Evolutionary conservation across 2,113 vertebrate genomes (phyloP), one percentile per base, ranked within the genome.

Genomic region (Zosterops hypoxanthus): DNA sequence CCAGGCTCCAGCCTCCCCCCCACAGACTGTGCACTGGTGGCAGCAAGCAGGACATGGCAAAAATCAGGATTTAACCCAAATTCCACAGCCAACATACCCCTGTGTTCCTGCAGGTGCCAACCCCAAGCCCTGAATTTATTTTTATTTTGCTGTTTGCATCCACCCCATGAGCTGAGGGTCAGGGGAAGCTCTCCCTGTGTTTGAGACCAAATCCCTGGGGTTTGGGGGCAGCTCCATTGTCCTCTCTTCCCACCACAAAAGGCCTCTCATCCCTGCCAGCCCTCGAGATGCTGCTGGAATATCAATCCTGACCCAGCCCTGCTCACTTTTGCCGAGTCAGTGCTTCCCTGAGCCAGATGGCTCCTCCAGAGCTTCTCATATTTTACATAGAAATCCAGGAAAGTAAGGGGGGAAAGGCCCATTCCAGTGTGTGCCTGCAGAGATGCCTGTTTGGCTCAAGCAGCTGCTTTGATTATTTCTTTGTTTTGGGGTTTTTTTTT

Each of bases 211-310:
- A 47, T 23, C 42, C 29, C 18, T 5, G 46, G 7, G 3, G 0
- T 69, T 57, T 11, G 73, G 85, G 82, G 61, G 60, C 0, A 0
- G n/a, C 66, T 39, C 76, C 65, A 7, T 63, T 64, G 82, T 81
- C 68, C 3, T 9, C 76, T 47, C 61, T 69, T 28, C 61, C 46
- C 3, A 13, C 6, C 15, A 96, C 96, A 97, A 96, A 95, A 73
- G 81, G 93, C 95, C 90, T 92, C 92, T 89, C 72, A 82, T 80
- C 72, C 14, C 72, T 0, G 15, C 44, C 86, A 39, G 86, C 80
- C 80, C 93, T 36, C 0, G 9, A 55, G 93, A 95, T 96, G 96
- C 95, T 60, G 89, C 90, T 89, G 95, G 96, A 97, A 97, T 97
- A 95, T 86, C 73, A 92, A 97, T 95, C 36, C 81, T 21, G 2